phyloP scores from a whole-genome alignment of 2,888 invertebrate genomes.

The Platypus cylindrus region DNA sequence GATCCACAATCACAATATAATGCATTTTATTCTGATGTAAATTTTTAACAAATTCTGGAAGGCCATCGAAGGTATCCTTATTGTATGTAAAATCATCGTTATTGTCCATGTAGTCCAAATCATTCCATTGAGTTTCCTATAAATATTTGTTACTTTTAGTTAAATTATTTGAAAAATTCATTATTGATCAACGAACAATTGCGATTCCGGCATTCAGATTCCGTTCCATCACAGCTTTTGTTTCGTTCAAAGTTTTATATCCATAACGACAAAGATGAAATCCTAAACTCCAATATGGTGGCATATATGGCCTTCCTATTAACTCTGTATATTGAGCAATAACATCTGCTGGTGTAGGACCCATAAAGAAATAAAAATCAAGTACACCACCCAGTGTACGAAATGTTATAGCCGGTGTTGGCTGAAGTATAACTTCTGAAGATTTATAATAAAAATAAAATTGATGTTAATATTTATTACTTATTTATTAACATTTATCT shows the following conservation, averaged over 20 bases:
- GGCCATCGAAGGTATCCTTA: slow-evolving; percentile 42
- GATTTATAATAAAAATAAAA: too few species aligned
- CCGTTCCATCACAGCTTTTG: slow-evolving; percentile 50
- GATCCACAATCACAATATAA: slow-evolving; percentile 61
- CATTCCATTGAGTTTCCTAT: slow-evolving; percentile 70
- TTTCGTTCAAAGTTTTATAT: slow-evolving; percentile 52
- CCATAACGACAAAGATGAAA: slow-evolving; percentile 66
- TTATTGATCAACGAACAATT: too few species aligned
- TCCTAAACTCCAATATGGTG: slow-evolving; percentile 80
- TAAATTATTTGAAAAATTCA: too few species aligned
- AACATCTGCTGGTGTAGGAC: slow-evolving; percentile 59
- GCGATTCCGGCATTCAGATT: slow-evolving; percentile 66
- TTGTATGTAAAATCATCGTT: slow-evolving; percentile 71
- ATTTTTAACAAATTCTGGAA: slow-evolving; percentile 56
- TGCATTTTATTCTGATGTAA: slow-evolving; percentile 61
- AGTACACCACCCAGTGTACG: slow-evolving; percentile 71
- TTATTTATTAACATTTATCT: too few species aligned
- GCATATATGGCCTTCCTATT: slow-evolving; percentile 66
- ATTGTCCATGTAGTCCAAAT: slow-evolving; percentile 72
- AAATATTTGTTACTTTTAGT: too few species aligned
- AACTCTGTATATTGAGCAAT: slow-evolving; percentile 53
- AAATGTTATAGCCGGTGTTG: slow-evolving; percentile 70
- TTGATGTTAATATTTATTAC: too few species aligned
- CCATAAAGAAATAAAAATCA: slow-evolving; percentile 65
- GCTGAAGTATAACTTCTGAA: slow-evolving; percentile 73